phyloP scores from a whole-genome alignment of 2,888 invertebrate species.

The Sarcophaga rosellei region DNA sequence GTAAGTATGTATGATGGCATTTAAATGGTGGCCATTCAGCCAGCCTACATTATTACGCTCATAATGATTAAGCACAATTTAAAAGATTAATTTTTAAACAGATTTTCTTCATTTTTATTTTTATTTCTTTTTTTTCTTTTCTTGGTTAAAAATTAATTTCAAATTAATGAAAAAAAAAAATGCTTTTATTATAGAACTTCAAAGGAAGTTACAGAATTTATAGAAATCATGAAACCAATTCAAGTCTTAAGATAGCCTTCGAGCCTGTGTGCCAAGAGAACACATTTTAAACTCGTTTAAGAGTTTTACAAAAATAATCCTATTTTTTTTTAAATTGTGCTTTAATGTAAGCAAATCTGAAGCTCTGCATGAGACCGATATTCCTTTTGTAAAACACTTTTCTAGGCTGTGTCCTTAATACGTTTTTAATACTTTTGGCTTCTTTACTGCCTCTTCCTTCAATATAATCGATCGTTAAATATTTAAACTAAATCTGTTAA shows the following conservation, averaged over 20 bases:
- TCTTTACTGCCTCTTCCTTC: not conserved
- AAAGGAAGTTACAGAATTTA: too few relatives aligned
- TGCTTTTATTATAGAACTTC: too few relatives aligned
- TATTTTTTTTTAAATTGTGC: too few relatives aligned
- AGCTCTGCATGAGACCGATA: not conserved
- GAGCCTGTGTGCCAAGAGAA: too few relatives aligned
- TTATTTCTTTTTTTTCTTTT: not conserved
- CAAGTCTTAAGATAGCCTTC: too few relatives aligned
- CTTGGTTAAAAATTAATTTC: conserved; percentile 24
- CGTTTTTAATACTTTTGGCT: not conserved
- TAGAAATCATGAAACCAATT: too few relatives aligned
- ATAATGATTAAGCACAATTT: conserved; percentile 37
- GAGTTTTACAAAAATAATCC: too few relatives aligned
- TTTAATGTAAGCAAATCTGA: not conserved
- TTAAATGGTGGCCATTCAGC: not conserved
- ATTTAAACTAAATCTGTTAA: conserved; percentile 37
- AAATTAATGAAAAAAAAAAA: conserved; percentile 7
- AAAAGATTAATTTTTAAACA: not conserved
- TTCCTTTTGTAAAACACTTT: conserved; percentile 52
- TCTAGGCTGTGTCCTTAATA: conserved; percentile 52
- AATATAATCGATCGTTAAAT: conserved; percentile 28
- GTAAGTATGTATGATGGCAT: conserved; percentile 5
- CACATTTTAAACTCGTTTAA: too few relatives aligned
- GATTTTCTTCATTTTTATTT: not conserved
- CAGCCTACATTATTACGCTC: conserved; percentile 22